Base-by-base conservation (phyloP, 1,140 invertebrate genomes). In the Eueides isabella region DNA sequence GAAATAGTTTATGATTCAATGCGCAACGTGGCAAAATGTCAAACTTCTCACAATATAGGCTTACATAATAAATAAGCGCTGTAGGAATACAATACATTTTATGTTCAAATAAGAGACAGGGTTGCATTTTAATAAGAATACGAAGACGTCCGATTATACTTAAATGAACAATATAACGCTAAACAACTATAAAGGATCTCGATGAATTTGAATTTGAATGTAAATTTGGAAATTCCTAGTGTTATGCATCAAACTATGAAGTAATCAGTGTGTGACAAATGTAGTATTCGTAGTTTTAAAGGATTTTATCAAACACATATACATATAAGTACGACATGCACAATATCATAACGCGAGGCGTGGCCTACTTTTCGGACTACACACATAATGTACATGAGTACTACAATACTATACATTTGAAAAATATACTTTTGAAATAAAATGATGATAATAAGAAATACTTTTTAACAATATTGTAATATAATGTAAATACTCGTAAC, bases 91-190 rank as follows among this genome's bases (percentile, higher is more conserved):
- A 75, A 72, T 78, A 78, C 64, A 76, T 72, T 75, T 77, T 80
- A 77, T 73, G 44, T 78, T 76, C 74, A 72, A 76, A 72, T 70
- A 48, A 44, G 33, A 71, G 41, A 26, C 62, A 35, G 61, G 63
- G 74, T 48, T 44, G 79, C 80, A 83, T 80, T 77, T 67, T 75
- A 81, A 84, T 75, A 71, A 76, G 75, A 70, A 74, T 76, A 74
- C 73, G 72, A 19, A 33, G 67, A 19, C 62, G 67, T n/a, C n/a
- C n/a, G 70, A 72, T 76, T 74, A 62, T 63, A 33, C 67, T 78
- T 69, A 67, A 78, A 79, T 67, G 70, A 75, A 69, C 71, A 75
- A 69, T 67, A 75, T 72, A 74, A 38, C 55, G 28, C 26, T 33
- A 66, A 44, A 65, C 66, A 65, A 23, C n/a, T 48, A 6, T 19